Base-by-base conservation (phyloP, 2,797 vertebrate genomes). In the Labeo calbasu region DNA sequence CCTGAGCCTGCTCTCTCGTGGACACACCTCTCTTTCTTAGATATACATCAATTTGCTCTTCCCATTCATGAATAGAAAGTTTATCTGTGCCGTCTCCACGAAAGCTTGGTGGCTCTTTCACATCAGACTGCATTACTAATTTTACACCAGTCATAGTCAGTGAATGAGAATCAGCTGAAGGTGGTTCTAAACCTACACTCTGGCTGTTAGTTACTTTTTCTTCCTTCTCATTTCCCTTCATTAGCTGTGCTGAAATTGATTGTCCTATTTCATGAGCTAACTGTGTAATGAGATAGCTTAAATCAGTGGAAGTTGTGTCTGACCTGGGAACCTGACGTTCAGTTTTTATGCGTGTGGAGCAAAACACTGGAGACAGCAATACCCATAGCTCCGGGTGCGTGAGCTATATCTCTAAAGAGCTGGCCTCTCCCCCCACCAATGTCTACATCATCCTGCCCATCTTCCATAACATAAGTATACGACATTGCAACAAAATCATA, bases 81-180 rank as follows among this genome's bases (percentile, higher is more conserved):
- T 88, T 88, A 51, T 84, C 84, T 9, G 65, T 72, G 19, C 84
- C 57, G 68, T 88, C 81, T 46, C 84, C 84, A 40, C 75, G 28
- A 65, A 87, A 86, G 43, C 63, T 50, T 11, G 81, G 70, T 17
- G 75, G 83, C 61, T 85, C 81, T 83, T 78, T 84, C 19, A 53
- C 77, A 72, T 86, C 81, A 70, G 84, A 17, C 48, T 78, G 12
- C 81, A 88, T 86, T 0, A 86, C 79, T n/a, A 88, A 43, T 43
- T 82, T 86, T 3, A 88, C 87, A 25, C 84, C 82, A 69, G 78
- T 84, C 57, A 85, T 65, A 48, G 78, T 86, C 59, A 50, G 57
- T 21, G 19, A 69, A 69, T 69, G 36, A 40, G 66, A 36, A 1
- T 69, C 36, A n/a, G 66, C 36, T 5, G 2, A 13, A 6, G 4